phyloP scores from a whole-genome alignment of 2,797 vertebrate species.

The Phoxinus dragarum region DNA sequence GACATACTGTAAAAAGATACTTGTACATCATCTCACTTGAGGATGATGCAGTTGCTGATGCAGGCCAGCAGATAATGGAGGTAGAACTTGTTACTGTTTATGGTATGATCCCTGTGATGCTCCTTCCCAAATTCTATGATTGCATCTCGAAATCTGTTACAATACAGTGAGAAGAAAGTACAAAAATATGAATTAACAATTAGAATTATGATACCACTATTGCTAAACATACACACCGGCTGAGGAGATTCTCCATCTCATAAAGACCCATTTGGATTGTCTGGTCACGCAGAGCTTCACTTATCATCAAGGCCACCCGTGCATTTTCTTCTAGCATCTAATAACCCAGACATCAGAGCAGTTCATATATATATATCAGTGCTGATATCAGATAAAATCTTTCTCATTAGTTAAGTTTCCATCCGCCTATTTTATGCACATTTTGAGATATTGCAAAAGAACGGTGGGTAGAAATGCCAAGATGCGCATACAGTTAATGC shows the following conservation, averaged over 20 bases:
- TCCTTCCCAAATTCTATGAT: conserved; percentile 86
- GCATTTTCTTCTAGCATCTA: conserved; percentile 97
- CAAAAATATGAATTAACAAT: neutral
- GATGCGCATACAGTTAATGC: no score
- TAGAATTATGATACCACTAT: neutral
- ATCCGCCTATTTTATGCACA: neutral
- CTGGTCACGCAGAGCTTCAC: conserved; percentile 83
- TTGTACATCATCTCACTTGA: conserved; percentile 83
- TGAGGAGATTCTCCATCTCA: conserved; percentile 88
- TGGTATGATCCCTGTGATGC: conserved; percentile 77
- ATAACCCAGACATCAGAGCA: conserved; percentile 10
- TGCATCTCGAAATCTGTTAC: conserved; percentile 85
- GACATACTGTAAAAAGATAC: conserved; percentile 59
- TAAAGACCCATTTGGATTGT: conserved; percentile 88
- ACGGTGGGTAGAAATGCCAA: no score
- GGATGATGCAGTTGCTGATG: conserved; percentile 91
- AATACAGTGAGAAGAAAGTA: neutral
- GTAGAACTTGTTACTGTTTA: conserved; percentile 81
- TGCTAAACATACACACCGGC: conserved; percentile 76
- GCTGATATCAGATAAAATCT: neutral
- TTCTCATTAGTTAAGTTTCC: neutral
- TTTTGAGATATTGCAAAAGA: neutral
- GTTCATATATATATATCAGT: neutral
- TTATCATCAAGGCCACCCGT: conserved; percentile 85
- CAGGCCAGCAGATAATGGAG: conserved; percentile 88